Conservation (phyloP, 2,113 vertebrate species). For the Lepus europaeus region DNA sequence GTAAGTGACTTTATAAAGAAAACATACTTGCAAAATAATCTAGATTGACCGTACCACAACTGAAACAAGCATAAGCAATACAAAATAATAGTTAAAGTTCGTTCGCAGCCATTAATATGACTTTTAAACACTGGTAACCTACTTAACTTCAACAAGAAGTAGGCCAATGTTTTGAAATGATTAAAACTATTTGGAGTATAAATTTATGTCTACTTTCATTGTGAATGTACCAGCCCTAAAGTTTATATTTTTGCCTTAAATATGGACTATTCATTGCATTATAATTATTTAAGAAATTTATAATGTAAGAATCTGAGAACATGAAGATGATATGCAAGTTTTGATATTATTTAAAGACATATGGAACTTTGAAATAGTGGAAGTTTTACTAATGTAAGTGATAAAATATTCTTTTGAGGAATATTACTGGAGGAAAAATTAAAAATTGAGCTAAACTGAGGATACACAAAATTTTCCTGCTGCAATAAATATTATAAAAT, state of each 20-base stretch:
- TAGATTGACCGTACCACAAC: neutral
- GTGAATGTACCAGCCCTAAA: neutral
- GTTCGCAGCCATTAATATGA: neutral
- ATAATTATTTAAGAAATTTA: neutral
- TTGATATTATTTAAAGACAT: neutral
- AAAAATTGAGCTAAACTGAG: neutral
- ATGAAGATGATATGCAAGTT: neutral
- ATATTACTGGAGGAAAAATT: neutral
- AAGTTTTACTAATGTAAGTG: conserved; percentile 7
- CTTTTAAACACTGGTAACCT: neutral
- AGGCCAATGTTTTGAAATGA: neutral
- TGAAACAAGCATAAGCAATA: neutral
- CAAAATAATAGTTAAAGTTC: neutral
- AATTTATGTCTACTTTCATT: neutral
- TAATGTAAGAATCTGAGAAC: neutral
- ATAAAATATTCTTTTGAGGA: neutral
- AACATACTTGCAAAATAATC: neutral
- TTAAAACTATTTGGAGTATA: neutral
- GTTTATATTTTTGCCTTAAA: conserved; percentile 10
- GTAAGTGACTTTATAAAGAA: neutral
- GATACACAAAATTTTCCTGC: neutral
- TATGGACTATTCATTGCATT: neutral
- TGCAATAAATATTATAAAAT: neutral
- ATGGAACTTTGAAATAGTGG: neutral
- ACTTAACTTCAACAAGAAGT: neutral